These are phyloP conservation scores for Metacarcinus magister DNA, from an alignment of 2,888 invertebrate genomes.

Conservation along the genomic window DNA sequence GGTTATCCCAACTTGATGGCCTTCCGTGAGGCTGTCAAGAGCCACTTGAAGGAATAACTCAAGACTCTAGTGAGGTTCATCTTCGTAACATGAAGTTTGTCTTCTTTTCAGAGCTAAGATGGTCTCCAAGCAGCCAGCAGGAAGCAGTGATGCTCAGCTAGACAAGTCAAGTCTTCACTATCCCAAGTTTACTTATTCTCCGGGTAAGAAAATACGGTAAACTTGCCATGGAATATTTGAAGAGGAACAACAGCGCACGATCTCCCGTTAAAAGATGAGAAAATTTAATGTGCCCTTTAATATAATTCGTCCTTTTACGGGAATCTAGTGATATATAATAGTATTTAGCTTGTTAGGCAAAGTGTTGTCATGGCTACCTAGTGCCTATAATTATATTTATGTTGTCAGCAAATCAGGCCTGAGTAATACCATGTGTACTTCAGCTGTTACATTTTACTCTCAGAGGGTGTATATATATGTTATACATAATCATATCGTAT, in stretches of 20 bases:
- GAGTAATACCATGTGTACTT: not conserved
- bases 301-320: not conserved
- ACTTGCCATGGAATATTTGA: not conserved
- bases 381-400: not conserved
- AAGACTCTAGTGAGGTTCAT: not conserved
- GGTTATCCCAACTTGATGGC: no score
- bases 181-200: not conserved
- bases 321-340: conserved; percentile 45
- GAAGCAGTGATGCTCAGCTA: not conserved
- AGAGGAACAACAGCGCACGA: not conserved
- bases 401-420: not conserved
- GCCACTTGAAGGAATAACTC: no score
- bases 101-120: not conserved
- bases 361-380: not conserved
- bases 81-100: not conserved
- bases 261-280: not conserved
- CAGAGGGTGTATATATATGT: not conserved
- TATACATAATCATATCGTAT: not conserved
- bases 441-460: not conserved
- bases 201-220: not conserved
- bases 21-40: no score
- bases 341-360: not conserved
- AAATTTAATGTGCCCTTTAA: not conserved
- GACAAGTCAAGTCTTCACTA: not conserved
- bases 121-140: not conserved